Evolutionary conservation across 2,113 vertebrate species (phyloP).

Genomic region (Pteruthius melanotis): DNA sequence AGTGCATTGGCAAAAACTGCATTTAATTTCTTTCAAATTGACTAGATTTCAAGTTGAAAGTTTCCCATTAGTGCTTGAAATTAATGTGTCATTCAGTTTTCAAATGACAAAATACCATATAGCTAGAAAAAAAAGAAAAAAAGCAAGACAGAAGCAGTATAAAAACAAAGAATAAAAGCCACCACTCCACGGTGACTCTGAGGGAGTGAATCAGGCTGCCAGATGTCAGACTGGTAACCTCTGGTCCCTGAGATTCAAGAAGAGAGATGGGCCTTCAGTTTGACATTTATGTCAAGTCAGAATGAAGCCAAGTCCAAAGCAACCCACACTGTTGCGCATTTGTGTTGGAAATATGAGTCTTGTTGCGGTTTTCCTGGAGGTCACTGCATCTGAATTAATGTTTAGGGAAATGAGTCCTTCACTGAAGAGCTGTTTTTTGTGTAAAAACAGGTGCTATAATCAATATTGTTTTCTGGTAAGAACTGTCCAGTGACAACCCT

Average conservation of each 20-base stretch:
- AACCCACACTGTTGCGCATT: background rate
- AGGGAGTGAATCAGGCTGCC: constrained; percentile 1
- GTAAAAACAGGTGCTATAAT: background rate
- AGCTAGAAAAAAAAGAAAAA: background rate
- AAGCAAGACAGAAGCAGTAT: background rate
- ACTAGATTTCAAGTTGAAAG: constrained; percentile 46
- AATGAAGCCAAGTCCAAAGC: background rate
- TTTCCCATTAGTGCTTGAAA: constrained; percentile 62
- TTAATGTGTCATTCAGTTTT: constrained; percentile 58
- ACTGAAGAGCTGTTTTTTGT: background rate
- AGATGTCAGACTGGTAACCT: background rate
- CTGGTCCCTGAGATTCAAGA: background rate
- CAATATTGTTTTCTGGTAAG: background rate
- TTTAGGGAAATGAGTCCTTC: background rate
- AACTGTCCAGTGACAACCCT: background rate
- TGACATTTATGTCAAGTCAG: background rate
- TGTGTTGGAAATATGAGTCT: background rate
- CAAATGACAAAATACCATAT: constrained; percentile 41
- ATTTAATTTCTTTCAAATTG: constrained; percentile 44
- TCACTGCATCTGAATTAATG: background rate
- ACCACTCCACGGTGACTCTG: background rate
- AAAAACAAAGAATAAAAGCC: constrained; percentile 13
- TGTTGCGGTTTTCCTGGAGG: background rate
- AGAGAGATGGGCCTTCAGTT: background rate
- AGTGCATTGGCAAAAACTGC: constrained; percentile 21